Evolutionary conservation across 1,140 invertebrate genomes (phyloP), one percentile per base, ranked within the genome.

Genomic region (Apis laboriosa): DNA sequence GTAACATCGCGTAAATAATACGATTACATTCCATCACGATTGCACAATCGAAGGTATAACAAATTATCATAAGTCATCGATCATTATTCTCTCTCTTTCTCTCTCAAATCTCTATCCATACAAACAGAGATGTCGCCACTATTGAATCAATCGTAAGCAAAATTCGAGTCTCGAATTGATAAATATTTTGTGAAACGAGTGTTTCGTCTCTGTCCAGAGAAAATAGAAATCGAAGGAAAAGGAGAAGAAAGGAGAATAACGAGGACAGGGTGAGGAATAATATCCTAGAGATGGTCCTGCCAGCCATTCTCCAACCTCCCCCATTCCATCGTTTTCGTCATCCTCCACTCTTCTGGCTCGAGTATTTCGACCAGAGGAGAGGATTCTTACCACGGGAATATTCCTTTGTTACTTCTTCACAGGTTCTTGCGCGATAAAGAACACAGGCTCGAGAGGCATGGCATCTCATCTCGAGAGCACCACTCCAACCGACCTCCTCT

Each of bases 401-500:
- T 84, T 80, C 83, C 86, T 90, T 90, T 91, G 90, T 90, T 90
- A 86, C 86, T 86, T 86, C 89, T 91, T 91, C 87, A 87, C 89
- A 90, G 89, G 74, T 90, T 92, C 86, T 88, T 86, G 80, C 84
- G 80, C 90, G 84, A 90, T 90, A 88, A 87, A 90, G 83, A 90
- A 89, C 86, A 85, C 87, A 84, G 82, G 85, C 84, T 86, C 75
- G 83, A 90, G 87, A 85, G 85, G 85, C 86, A 80, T 86, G 79
- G 79, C 84, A 84, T 86, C 88, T 86, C 85, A 85, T 85, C 88
- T 86, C 87, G 89, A 86, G 83, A 61, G 85, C 86, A 87, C 79
- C 89, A 84, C 80, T 80, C 67, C 56, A 61, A 43, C 28, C 76
- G 63, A 53, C 61, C 49, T 80, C 66, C 75, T 75, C 28, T 63